A percentile compares a stretch with the other conserved stretches of the same genome.
phyloP scores from a whole-genome alignment of 2,113 vertebrate genomes.

The Leptodactylus fuscus region DNA sequence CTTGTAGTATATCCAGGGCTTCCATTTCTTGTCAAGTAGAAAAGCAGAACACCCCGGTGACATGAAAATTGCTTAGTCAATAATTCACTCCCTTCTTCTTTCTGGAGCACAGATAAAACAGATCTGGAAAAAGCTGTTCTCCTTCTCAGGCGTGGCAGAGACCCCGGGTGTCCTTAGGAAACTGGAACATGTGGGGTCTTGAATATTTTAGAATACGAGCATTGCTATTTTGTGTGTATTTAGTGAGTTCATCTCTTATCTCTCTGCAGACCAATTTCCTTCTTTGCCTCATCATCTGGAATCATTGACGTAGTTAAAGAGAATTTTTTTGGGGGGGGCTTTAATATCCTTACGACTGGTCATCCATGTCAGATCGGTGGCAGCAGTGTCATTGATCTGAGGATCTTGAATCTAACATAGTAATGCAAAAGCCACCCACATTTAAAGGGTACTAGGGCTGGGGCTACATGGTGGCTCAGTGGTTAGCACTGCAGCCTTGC shows the following conservation, averaged over 20 bases:
- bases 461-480: too few species aligned
- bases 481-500: too few species aligned
- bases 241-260: neutral
- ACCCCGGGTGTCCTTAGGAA: neutral
- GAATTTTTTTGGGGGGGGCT: too few species aligned
- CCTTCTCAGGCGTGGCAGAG: neutral
- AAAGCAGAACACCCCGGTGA: slow-evolving; percentile 26
- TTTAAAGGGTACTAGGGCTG: too few species aligned
- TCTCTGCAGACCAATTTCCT: neutral
- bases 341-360: too few species aligned
- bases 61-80: slow-evolving; percentile 27
- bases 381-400: too few species aligned
- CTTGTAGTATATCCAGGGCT: slow-evolving; percentile 17
- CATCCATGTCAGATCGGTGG: too few species aligned
- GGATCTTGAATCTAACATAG: too few species aligned
- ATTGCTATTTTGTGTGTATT: neutral
- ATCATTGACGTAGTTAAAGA: neutral
- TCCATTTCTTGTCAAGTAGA: neutral
- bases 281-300: neutral
- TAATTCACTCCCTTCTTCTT: slow-evolving; percentile 4
- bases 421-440: too few species aligned
- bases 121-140: neutral
- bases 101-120: neutral
- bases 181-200: neutral
- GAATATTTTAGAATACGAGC: neutral